Evolutionary conservation across 2,888 invertebrate genomes (phyloP).

Genomic region (Halocaridina rubra): DNA sequence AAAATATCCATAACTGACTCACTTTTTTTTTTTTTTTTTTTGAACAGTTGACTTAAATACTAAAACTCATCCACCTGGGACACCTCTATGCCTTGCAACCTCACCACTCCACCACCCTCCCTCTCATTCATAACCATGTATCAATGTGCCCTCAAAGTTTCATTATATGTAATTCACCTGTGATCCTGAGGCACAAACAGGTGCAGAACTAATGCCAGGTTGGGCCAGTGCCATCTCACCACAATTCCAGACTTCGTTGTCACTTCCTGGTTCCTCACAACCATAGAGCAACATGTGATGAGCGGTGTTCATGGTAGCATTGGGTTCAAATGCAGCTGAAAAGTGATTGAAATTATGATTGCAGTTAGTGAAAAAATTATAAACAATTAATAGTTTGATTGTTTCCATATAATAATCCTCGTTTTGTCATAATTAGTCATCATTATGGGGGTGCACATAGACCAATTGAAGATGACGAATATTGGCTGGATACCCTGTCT

Average conservation of each 20-base stretch:
- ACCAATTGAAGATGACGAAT: neutral
- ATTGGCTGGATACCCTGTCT: neutral
- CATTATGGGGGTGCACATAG: neutral
- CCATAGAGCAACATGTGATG: constrained; percentile 96
- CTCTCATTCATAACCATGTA: too few relatives aligned
- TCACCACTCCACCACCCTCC: too few relatives aligned
- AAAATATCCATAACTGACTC: too few relatives aligned
- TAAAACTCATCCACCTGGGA: too few relatives aligned
- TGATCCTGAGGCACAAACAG: constrained; percentile 78
- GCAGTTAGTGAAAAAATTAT: neutral
- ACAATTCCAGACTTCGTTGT: constrained; percentile 78
- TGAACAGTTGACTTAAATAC: too few relatives aligned
- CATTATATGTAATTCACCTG: constrained; percentile 62
- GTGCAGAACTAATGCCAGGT: constrained; percentile 72
- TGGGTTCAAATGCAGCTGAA: constrained; percentile 90
- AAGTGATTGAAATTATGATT: constrained; percentile 63
- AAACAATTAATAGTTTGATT: too few relatives aligned
- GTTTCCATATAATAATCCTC: neutral
- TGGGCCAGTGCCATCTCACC: constrained; percentile 84
- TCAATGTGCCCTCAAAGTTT: too few relatives aligned
- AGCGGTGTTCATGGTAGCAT: constrained; percentile 88
- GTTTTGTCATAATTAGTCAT: neutral
- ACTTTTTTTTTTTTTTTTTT: too few relatives aligned
- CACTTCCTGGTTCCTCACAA: constrained; percentile 78
- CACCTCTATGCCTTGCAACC: too few relatives aligned